These are phyloP conservation scores for Dolichotis patagonum DNA, from an alignment of 2,113 vertebrate species.

Conservation along the genomic window DNA sequence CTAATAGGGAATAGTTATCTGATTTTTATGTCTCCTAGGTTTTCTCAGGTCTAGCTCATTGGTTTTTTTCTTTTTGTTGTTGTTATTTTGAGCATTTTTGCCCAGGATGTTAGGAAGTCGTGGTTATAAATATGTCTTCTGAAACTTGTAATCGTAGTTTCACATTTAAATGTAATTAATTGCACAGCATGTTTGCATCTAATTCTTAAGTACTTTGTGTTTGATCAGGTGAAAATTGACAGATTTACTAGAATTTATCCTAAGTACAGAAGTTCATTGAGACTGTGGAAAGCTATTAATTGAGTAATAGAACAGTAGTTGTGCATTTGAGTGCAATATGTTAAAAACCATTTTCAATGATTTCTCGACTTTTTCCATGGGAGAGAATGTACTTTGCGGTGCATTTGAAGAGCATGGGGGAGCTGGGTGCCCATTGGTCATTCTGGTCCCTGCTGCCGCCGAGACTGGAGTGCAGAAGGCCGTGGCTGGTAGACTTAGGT, in stretches of 20 bases:
- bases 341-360: neutral
- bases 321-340: neutral
- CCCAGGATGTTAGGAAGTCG: neutral
- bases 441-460: neutral
- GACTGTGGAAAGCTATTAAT: neutral
- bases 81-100: neutral
- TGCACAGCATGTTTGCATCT: neutral
- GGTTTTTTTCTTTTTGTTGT: no score
- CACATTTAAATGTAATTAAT: conserved; percentile 2
- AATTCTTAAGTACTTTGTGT: neutral
- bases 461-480: neutral
- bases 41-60: neutral
- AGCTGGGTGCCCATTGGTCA: no score
- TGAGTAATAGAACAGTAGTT: neutral
- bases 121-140: neutral
- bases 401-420: neutral
- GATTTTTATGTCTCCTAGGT: neutral
- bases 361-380: neutral
- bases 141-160: neutral
- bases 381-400: neutral
- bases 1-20: neutral
- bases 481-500: no score
- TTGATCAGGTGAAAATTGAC: neutral
- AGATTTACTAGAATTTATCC: neutral
- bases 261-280: conserved; percentile 1